These are phyloP conservation scores for Dynastes hyllus DNA, from an alignment of 2,888 invertebrate species.

Conservation along the genomic window DNA sequence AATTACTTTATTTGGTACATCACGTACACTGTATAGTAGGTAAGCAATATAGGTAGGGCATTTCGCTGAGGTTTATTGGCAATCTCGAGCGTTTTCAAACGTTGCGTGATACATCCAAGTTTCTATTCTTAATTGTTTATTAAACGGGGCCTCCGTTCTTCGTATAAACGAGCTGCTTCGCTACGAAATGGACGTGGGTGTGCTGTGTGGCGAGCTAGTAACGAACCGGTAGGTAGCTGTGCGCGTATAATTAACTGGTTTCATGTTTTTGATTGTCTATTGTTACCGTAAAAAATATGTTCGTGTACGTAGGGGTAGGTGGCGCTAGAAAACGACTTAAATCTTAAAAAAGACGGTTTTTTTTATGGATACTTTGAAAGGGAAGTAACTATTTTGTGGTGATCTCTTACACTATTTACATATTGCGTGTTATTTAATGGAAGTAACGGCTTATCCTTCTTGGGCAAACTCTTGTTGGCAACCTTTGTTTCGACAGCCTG, in stretches of 20 bases:
- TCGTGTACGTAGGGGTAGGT: too few relatives aligned
- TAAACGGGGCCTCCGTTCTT: background rate
- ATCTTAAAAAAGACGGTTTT: too few relatives aligned
- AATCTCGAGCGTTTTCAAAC: background rate
- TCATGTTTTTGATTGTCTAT: background rate
- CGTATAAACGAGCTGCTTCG: background rate
- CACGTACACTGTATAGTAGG: too few relatives aligned
- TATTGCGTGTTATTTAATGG: too few relatives aligned
- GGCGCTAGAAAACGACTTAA: too few relatives aligned
- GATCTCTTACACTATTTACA: too few relatives aligned
- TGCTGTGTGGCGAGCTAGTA: background rate
- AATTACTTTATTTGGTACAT: too few relatives aligned
- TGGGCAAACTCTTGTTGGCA: too few relatives aligned
- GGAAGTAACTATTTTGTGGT: too few relatives aligned
- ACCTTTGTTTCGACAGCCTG: too few relatives aligned
- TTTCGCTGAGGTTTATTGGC: constrained; percentile 14
- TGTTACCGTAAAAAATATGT: background rate
- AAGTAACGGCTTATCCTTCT: too few relatives aligned
- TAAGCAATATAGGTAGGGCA: background rate
- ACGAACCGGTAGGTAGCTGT: background rate
- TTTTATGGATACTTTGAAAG: too few relatives aligned
- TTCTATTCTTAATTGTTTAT: constrained; percentile 12
- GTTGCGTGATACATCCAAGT: background rate
- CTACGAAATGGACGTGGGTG: background rate
- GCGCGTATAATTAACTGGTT: background rate